Evolutionary conservation across 2,888 invertebrate genomes (phyloP), one percentile per base, ranked within the genome.

Genomic region (Archips crataeganus): DNA sequence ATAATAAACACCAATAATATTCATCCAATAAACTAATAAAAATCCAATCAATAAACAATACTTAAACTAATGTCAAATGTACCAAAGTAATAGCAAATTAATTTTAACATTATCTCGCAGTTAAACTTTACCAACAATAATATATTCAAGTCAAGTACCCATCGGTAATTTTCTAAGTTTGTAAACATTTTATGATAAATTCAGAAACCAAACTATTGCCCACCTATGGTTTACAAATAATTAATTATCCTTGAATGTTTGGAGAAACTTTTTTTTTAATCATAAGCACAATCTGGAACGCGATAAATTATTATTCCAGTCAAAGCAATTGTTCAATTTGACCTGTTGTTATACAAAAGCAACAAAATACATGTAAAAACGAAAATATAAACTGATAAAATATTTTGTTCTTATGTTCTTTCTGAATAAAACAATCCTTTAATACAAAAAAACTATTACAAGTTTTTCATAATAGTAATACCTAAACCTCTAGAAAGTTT

Each of bases 401-500:
- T 3, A 54, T 23, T 23, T 54, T 54, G 23, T 54, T 9, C 54
- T 5, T 23, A 39, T 39, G 23, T 54, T 9, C 54, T 23, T 23
- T 54, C 13, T 5, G 2, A 49, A 5, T n/a, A n/a, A 49, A 49
- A 49, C n/a, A n/a, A 49, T n/a, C 13, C n/a, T 49, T 5, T 49
- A 49, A 49, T n/a, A 49, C 49, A 49, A 49, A 49, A 49, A 42
- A 42, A 63, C 42, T 45, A 63, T 5, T 39, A 6, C 39, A 6
- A 39, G 39, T 39, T 39, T 39, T 39, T 13, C 8, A 49, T 10
- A 49, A 65, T n/a, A 51, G 32, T 65, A 34, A 49, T 51, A 36
- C 36, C 34, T 36, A 49, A 62, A 68, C 45, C 61, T 54, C 23
- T 67, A 49, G 54, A 72, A 68, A 73, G 68, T 62, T 45, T 32